Evolutionary conservation across 2,797 vertebrate species (phyloP), one percentile per base, ranked within the genome.

Genomic region (Eleutherodactylus coqui): DNA sequence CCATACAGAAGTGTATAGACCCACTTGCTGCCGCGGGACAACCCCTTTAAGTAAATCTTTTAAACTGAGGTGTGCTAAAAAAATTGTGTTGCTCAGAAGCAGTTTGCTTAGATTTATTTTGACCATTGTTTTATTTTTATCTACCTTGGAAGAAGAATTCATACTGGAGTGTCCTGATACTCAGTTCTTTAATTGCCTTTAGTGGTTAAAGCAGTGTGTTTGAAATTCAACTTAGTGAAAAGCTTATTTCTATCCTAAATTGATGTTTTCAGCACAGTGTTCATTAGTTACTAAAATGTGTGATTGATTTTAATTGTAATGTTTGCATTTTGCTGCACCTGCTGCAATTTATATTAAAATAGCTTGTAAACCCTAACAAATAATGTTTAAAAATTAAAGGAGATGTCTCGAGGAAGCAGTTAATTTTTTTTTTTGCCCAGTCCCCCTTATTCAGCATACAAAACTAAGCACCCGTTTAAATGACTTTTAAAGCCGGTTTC

Each of bases 61-160:
- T 88, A 91, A 94, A 90, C 92, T 92, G 93, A 94, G 93, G 93
- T 94, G 92, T 92, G 91, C 79, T 93, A 92, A 89, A 91, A 91
- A 94, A 93, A 91, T n/a, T 93, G 91, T 88, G 90, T 91, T 92
- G 93, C 55, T 91, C 93, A 93, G 92, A 94, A 94, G 92, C 90
- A 92, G 88, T 90, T 89, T 92, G 92, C 92, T 91, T 92, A 94
- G 93, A 94, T 94, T 93, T 94, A 93, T 94, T 94, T 94, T 94
- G 93, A 93, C 94, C 94, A 94, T 95, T 93, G 93, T 93, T 64
- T 84, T 84, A 75, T 84, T 75, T 62, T 34, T 64, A 75, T 38
- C 62, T 84, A 19, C 72, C 29, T 49, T 34, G 67, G 72, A 38
- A 75, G 49, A 58, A 76, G 60, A 76, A 84, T 76, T 49, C 24